These are phyloP conservation scores for Ophonus ardosiacus DNA, from an alignment of 2,888 invertebrate species.

Conservation along the genomic window DNA sequence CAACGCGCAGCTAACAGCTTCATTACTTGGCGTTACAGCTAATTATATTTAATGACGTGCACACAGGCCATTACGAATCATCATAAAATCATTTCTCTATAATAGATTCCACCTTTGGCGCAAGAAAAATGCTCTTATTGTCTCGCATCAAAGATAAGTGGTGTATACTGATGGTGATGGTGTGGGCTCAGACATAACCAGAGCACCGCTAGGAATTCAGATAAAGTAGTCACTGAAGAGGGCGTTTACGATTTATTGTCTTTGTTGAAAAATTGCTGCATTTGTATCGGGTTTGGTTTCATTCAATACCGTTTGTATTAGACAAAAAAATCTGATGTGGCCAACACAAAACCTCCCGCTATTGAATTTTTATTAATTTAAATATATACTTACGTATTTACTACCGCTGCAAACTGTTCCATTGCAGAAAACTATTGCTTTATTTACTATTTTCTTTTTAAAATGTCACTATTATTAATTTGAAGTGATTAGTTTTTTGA, in stretches of 20 bases:
- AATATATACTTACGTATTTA: no score
- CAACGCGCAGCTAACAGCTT: conserved; percentile 30
- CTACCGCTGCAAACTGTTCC: no score
- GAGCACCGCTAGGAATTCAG: conserved; percentile 39
- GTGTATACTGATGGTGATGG: background rate
- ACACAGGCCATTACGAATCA: conserved; percentile 31
- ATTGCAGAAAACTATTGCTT: no score
- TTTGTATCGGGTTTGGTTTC: background rate
- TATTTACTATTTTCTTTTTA: no score
- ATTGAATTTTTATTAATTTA: no score
- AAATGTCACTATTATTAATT: no score
- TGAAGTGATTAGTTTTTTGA: no score
- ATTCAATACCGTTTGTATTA: background rate
- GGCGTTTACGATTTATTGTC: conserved; percentile 30
- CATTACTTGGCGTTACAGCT: conserved; percentile 29
- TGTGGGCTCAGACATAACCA: conserved; percentile 1
- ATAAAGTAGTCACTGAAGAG: conserved; percentile 12
- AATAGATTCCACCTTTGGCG: conserved; percentile 13
- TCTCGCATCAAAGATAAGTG: conserved; percentile 19
- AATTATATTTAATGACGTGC: conserved; percentile 47
- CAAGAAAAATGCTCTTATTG: conserved; percentile 12
- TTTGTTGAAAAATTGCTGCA: conserved; percentile 1
- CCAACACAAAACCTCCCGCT: no score
- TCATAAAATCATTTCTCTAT: conserved; percentile 34
- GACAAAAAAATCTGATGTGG: no score